A percentile compares a stretch with the other conserved stretches of the same genome.
Conservation (phyloP, 35 echinoderm and acorn worm species). For the Lytechinus variegatus region DNA sequence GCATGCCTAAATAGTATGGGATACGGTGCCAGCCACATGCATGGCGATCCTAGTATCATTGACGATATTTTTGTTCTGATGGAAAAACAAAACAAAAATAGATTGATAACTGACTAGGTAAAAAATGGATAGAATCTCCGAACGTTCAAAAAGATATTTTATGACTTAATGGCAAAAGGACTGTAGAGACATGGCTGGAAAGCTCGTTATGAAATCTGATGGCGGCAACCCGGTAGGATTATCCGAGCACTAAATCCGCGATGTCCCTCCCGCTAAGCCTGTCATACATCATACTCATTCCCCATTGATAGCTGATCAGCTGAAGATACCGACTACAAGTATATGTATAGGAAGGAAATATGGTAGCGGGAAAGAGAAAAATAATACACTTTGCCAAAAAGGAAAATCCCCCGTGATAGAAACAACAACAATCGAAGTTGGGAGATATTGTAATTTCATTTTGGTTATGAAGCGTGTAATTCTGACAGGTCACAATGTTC, state of each 20-base stretch:
- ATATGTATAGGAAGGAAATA: too few relatives aligned
- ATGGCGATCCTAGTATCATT: too few relatives aligned
- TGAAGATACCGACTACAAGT: too few relatives aligned
- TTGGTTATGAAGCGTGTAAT: too few relatives aligned
- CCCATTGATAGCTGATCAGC: background rate
- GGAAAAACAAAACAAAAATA: background rate
- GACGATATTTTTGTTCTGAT: background rate
- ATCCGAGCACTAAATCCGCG: background rate
- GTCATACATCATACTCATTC: conserved; percentile 37
- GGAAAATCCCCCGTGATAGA: too few relatives aligned
- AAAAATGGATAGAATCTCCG: background rate
- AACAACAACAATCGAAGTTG: too few relatives aligned
- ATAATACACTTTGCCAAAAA: too few relatives aligned
- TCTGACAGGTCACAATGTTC: too few relatives aligned
- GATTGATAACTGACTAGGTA: background rate
- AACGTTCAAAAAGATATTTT: background rate
- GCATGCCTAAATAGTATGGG: too few relatives aligned
- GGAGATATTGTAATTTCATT: too few relatives aligned
- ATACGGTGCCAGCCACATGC: too few relatives aligned
- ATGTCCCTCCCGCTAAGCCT: conserved; percentile 3
- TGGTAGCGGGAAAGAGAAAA: too few relatives aligned
- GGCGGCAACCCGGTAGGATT: conserved; percentile 22
- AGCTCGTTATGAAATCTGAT: background rate
- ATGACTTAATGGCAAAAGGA: background rate
- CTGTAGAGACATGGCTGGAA: background rate